phyloP scores from a whole-genome alignment of 1,140 invertebrate species.

The Harpegnathos saltator region DNA sequence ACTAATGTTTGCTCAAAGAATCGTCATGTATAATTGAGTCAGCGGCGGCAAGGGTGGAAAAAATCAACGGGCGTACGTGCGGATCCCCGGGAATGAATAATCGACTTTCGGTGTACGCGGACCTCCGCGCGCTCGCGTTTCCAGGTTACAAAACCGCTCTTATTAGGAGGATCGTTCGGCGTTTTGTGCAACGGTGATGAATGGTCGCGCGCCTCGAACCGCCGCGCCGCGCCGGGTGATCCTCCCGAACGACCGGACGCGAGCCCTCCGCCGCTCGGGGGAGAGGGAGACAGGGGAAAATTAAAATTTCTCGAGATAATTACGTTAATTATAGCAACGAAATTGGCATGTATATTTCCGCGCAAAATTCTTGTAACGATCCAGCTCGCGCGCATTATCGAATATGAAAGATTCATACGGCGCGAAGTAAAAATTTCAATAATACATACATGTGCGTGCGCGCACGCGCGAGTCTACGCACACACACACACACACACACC shows the following conservation, averaged over 20 bases:
- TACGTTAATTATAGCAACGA: slow-evolving; percentile 26
- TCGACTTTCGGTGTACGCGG: slow-evolving; percentile 72
- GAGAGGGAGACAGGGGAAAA: neutral
- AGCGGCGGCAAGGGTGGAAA: slow-evolving; percentile 68
- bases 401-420: slow-evolving; percentile 6
- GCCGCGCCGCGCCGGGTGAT: too few species aligned
- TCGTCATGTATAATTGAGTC: slow-evolving; percentile 84
- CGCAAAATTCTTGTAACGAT: slow-evolving; percentile 9
- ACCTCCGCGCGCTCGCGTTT: slow-evolving; percentile 65
- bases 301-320: slow-evolving; percentile 35
- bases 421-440: neutral
- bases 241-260: too few species aligned
- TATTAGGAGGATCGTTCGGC: slow-evolving; percentile 26
- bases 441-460: too few species aligned
- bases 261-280: too few species aligned
- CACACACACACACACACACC: too few species aligned
- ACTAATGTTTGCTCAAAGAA: slow-evolving; percentile 86
- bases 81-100: slow-evolving; percentile 75
- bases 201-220: slow-evolving; percentile 5
- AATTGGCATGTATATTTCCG: neutral
- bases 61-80: slow-evolving; percentile 74
- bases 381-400: slow-evolving; percentile 18
- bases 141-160: slow-evolving; percentile 31
- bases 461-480: too few species aligned
- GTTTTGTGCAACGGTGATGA: slow-evolving; percentile 6